Evolutionary conservation across 2,797 vertebrate species (phyloP).

Genomic region (Momotus momota): DNA sequence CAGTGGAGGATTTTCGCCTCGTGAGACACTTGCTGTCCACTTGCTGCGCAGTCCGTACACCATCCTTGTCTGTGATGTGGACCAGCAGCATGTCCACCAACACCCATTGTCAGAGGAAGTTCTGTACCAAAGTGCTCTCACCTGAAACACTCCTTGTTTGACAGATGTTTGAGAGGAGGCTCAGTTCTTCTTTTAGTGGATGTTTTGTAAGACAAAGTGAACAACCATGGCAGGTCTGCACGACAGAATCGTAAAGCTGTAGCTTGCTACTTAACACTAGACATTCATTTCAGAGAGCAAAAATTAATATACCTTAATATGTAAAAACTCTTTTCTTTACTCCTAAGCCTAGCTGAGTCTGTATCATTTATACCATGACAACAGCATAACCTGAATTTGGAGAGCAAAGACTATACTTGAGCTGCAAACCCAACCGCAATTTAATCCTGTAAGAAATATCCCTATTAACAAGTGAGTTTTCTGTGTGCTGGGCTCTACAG

Average conservation of each 20-base stretch:
- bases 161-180: neutral
- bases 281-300: neutral
- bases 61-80: rapidly evolving
- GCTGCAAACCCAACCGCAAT: neutral
- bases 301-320: neutral
- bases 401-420: neutral
- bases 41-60: rapidly evolving
- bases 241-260: neutral
- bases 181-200: neutral
- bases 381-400: neutral
- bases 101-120: neutral
- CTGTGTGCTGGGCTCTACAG: neutral
- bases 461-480: neutral
- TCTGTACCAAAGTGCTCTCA: neutral
- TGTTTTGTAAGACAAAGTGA: neutral
- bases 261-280: neutral
- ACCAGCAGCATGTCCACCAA: neutral
- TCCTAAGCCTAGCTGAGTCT: neutral
- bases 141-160: neutral
- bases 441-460: neutral
- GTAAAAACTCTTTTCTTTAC: neutral
- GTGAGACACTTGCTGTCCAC: rapidly evolving
- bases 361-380: neutral
- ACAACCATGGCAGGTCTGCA: neutral
- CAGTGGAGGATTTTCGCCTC: neutral